Evolutionary conservation across 2,797 vertebrate species (phyloP), one percentile per base, ranked within the genome.

Genomic region (Craterocephalus amniculus): DNA sequence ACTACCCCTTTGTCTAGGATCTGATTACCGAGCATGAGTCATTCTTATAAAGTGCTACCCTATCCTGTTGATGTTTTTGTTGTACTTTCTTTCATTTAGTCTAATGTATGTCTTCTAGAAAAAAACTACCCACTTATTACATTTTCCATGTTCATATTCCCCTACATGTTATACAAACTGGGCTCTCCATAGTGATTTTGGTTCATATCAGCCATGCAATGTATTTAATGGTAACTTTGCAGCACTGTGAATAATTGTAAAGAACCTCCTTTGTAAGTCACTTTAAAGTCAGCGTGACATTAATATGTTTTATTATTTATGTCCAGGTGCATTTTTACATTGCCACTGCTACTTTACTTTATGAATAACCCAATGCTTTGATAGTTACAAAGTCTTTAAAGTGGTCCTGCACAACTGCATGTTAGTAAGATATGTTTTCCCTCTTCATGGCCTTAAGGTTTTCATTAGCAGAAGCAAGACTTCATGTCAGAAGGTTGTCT

Each of bases 1-100:
- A 88, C 74, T 70, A 92, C 81, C 86, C 73, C 70, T 87, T 89
- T 85, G 85, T 89, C 83, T 75, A 79, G 74, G 80, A 87, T 93
- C 74, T 88, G 80, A 88, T 91, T 92, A 88, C 87, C 31, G 48
- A 74, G 57, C 78, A 78, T 90, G 81, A 92, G 73, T 92, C 85
- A 83, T 86, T 84, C 85, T 85, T 63, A 79, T 81, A 83, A 86
- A 58, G 82, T 82, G 73, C 76, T 79, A 86, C 67, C 67, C 67
- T 89, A 81, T 73, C 67, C 67, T 81, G 77, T 89, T 83, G 84
- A 88, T 84, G 84, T 90, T 92, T 88, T 91, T 92, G 72, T 87
- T 89, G 76, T 67, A 74, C 79, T 84, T 51, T 38, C 67, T 85
- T 87, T 80, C 70, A 79, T 62, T 81, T 67, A 86, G 63, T 79